phyloP scores from a whole-genome alignment of 2,888 invertebrate genomes.

The Oegoconia quadripuncta region DNA sequence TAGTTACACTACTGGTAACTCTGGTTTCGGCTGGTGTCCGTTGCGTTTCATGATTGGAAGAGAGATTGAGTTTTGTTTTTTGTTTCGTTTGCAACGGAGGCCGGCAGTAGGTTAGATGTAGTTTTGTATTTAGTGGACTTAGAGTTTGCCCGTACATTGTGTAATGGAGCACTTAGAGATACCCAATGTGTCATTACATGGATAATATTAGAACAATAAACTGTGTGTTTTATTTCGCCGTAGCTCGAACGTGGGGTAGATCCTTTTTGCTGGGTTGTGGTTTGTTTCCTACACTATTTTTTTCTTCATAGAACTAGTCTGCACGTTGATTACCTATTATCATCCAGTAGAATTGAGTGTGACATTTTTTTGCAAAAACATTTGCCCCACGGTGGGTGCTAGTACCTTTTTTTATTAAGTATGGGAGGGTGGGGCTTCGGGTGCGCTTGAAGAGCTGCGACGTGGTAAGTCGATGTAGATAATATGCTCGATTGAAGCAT shows the following conservation, averaged over 20 bases:
- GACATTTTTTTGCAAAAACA: conserved; percentile 23
- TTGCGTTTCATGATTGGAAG: conserved; percentile 19
- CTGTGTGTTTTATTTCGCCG: conserved; percentile 74
- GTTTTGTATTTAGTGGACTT: conserved; percentile 61
- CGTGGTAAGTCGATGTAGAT: conserved; percentile 38
- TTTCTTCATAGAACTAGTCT: conserved; percentile 36
- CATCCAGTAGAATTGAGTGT: conserved; percentile 34
- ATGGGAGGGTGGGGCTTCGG: conserved; percentile 28
- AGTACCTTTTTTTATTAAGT: conserved; percentile 24
- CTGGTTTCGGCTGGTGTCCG: conserved; percentile 42
- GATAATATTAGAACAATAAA: conserved; percentile 70
- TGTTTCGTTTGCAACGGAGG: conserved; percentile 34
- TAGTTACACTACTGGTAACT: conserved; percentile 56
- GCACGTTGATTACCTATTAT: conserved; percentile 34
- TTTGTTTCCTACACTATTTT: conserved; percentile 24
- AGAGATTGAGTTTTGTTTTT: conserved; percentile 22
- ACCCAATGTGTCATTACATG: conserved; percentile 75
- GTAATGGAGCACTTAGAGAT: conserved; percentile 70
- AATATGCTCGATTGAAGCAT: conserved; percentile 33
- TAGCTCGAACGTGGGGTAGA: conserved; percentile 50
- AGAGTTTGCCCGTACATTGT: conserved; percentile 61
- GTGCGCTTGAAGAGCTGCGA: conserved; percentile 22
- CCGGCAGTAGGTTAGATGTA: conserved; percentile 54
- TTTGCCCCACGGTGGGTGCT: conserved; percentile 45
- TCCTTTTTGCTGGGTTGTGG: conserved; percentile 49